Evolutionary conservation across 2,797 vertebrate genomes (phyloP).

Genomic region (Etheostoma perlongum): DNA sequence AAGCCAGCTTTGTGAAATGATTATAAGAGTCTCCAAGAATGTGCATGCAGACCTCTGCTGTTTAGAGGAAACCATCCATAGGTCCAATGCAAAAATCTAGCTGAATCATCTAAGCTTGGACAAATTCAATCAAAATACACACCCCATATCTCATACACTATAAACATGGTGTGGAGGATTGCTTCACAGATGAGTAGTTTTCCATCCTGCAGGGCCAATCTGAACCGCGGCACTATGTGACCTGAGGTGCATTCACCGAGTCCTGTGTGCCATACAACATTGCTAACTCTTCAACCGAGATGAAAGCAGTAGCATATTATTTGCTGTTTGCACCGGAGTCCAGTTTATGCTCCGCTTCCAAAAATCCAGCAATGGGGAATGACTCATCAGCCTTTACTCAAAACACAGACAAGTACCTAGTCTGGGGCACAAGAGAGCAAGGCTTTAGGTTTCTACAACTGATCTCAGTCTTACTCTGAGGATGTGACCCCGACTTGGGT

Average conservation of each 20-base stretch:
- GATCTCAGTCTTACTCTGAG: constrained; percentile 61
- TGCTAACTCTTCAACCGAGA: constrained; percentile 36
- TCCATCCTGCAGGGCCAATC: constrained; percentile 40
- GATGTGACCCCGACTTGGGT: constrained; percentile 65
- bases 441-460: constrained; percentile 39
- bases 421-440: constrained; percentile 28
- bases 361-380: constrained; percentile 51
- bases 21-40: constrained; percentile 17
- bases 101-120: constrained; percentile 3
- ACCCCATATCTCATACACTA: neutral
- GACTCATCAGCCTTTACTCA: constrained; percentile 67
- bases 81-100: constrained; percentile 3
- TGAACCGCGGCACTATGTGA: constrained; percentile 34
- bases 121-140: constrained; percentile 5
- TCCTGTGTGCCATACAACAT: constrained; percentile 18
- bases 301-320: constrained; percentile 57
- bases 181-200: constrained; percentile 49
- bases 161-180: constrained; percentile 18
- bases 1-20: constrained; percentile 15
- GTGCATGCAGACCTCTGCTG: constrained; percentile 6
- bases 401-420: constrained; percentile 36
- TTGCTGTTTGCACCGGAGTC: constrained; percentile 46
- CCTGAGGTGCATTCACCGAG: constrained; percentile 39
- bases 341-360: constrained; percentile 37
- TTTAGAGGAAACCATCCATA: neutral